A percentile compares a stretch with the other conserved stretches of the same genome.
Evolutionary conservation across 2,113 vertebrate genomes (phyloP).

Genomic region (Fulmarus glacialis): DNA sequence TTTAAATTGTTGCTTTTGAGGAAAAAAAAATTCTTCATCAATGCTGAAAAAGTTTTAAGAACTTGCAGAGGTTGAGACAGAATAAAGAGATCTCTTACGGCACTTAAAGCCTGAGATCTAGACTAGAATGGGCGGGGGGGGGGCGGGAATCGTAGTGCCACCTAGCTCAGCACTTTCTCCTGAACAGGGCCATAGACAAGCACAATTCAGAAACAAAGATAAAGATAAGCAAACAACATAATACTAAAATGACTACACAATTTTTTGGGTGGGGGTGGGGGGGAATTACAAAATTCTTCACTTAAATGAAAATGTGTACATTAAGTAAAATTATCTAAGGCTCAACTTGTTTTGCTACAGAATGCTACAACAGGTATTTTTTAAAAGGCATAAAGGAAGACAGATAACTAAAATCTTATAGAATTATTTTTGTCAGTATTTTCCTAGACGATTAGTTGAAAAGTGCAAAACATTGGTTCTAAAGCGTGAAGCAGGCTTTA

Average conservation of each 20-base stretch:
- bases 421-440: neutral
- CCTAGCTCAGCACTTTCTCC: neutral
- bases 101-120: neutral
- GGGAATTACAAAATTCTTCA: rapidly evolving
- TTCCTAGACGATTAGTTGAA: neutral
- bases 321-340: neutral
- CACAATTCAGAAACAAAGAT: neutral
- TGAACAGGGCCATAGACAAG: neutral
- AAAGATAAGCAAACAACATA: neutral
- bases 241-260: neutral
- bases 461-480: neutral
- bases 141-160: no score
- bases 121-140: neutral
- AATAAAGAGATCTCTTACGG: neutral
- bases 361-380: neutral
- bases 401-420: neutral
- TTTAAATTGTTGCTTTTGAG: neutral
- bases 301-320: neutral
- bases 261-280: rapidly evolving
- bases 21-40: neutral
- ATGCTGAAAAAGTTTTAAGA: neutral
- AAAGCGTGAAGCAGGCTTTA: neutral
- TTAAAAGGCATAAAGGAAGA: neutral
- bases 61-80: neutral
- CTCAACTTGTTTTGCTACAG: neutral